phyloP scores from a whole-genome alignment of 92 coral and sea anemone species.

The Metridium senile region DNA sequence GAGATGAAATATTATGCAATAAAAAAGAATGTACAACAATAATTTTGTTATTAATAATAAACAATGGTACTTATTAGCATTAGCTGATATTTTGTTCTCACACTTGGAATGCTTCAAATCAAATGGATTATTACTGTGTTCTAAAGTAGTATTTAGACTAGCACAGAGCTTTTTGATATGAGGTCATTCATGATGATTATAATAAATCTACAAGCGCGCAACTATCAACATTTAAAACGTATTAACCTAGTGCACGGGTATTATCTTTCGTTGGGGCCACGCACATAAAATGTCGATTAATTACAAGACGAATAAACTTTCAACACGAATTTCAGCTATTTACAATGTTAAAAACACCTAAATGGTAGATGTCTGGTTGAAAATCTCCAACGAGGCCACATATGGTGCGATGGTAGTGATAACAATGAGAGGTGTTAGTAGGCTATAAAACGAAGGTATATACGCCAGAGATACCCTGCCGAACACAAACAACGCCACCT shows the following conservation, averaged over 20 bases:
- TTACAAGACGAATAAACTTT: slow-evolving; percentile 20
- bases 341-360: slow-evolving; percentile 11
- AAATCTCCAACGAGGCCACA: slow-evolving; percentile 34
- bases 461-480: slow-evolving; percentile 9
- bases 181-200: slow-evolving; percentile 16
- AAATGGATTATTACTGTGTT: background rate
- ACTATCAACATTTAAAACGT: slow-evolving; percentile 1
- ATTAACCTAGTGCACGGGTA: background rate
- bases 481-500: background rate
- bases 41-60: background rate
- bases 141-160: slow-evolving; percentile 7
- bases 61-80: slow-evolving; percentile 24
- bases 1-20: background rate
- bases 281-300: slow-evolving; percentile 28
- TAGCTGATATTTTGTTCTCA: background rate
- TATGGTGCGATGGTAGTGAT: slow-evolving; percentile 20
- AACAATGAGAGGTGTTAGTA: slow-evolving; percentile 5
- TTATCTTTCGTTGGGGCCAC: slow-evolving; percentile 5
- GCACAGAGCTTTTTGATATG: background rate
- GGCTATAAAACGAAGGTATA: background rate
- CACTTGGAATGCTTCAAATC: slow-evolving; percentile 1
- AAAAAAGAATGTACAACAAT: background rate
- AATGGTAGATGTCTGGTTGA: slow-evolving; percentile 11
- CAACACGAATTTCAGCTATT: slow-evolving; percentile 8
- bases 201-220: background rate